Evolutionary conservation across 1,140 invertebrate species (phyloP).

Genomic region (Cherax destructor): DNA sequence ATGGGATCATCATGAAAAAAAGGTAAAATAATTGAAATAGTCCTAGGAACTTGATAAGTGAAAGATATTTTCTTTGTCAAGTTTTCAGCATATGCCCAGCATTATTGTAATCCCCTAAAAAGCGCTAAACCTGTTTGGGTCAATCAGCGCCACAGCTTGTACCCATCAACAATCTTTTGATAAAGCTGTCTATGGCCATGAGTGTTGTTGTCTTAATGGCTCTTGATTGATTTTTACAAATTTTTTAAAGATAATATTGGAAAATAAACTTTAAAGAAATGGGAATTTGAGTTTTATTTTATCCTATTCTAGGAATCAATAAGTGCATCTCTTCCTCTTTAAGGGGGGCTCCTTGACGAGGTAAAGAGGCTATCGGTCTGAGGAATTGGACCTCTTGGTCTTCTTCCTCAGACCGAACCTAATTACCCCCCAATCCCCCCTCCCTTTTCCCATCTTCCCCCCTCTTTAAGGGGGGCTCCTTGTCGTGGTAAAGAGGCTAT

Average conservation of each 20-base stretch:
- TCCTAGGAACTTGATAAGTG: background rate
- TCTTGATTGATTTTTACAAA: constrained; percentile 20
- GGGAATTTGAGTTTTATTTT: background rate
- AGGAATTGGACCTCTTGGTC: no score
- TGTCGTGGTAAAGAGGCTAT: no score
- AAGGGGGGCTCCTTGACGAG: no score
- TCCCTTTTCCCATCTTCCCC: no score
- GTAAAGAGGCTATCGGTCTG: no score
- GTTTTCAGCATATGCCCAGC: background rate
- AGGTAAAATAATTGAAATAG: background rate
- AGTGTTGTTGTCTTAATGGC: background rate
- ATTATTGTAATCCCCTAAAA: no score
- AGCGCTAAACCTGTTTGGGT: no score
- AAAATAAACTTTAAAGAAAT: constrained; percentile 7
- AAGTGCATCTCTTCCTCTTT: no score
- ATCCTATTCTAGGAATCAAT: background rate
- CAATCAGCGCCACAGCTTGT: background rate
- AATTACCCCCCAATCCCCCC: no score
- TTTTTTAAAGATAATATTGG: constrained; percentile 8
- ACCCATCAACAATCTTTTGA: background rate
- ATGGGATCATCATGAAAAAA: background rate
- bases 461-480: no score
- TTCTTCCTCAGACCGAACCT: no score
- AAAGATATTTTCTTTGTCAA: background rate
- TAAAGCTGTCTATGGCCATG: background rate